Evolutionary conservation across 2,888 invertebrate genomes (phyloP), one percentile per base, ranked within the genome.

Genomic region (Pseudococcus longispinus): DNA sequence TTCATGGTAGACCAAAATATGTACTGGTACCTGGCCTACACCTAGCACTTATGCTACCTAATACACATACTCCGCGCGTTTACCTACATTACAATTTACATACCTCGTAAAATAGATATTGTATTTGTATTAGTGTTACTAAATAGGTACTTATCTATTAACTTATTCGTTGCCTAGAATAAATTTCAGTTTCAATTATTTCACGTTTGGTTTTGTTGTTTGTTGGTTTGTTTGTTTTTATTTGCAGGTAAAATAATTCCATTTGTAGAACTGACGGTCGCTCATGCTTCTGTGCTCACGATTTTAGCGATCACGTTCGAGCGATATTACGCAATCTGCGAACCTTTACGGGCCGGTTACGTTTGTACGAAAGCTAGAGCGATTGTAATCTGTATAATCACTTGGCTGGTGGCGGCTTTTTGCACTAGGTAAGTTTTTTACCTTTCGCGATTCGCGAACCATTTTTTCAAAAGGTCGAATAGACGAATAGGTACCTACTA

Each of bases 271-370:
- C 92, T 97, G 90, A 96, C 96, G 0, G 96, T 97, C 29, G 96
- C 97, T 2, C 97, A 97, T 91, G 96, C 97, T 37, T 97, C 97
- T 55, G 97, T 97, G 2, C 92, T 98, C 86, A 98, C 97, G 55
- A 97, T 98, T 90, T 91, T 98, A 90, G 97, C 97, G 88, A 98
- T 98, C 91, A 96, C 96, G 90, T 96, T 97, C 91, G 97, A 98
- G 91, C 93, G 96, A 87, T 94, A 93, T 90, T 93, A 93, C 91
- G 97, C 97, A 89, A 97, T 98, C 90, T 97, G 97, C 91, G 95
- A 97, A 90, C 97, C 97, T 0, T 92, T 98, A 86, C 94, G 96
- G 89, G 97, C 96, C 5, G 96, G 96, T 88, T 96, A 96, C 91
- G 95, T 96, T 85, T 97, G 96, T 91, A 97, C 96, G 46, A 96